phyloP scores from a whole-genome alignment of 2,113 vertebrate genomes.

The Cinclus cinclus region DNA sequence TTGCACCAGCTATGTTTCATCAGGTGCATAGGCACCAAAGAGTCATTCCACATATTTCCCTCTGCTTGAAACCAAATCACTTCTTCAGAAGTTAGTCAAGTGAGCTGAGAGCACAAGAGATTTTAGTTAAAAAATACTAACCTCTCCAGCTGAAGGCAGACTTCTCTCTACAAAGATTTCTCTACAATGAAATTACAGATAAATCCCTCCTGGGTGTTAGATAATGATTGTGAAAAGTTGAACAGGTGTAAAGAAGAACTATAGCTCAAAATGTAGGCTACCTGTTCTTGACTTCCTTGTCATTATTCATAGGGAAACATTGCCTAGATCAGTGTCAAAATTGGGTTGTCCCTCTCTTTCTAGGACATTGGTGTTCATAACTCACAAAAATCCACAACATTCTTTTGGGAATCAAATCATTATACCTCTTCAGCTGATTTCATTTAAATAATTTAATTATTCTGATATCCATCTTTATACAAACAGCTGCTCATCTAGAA shows the following conservation, averaged over 20 bases:
- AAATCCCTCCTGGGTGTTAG: not conserved
- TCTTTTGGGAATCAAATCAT: not conserved
- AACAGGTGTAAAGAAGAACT: not conserved
- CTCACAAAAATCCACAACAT: fast-evolving
- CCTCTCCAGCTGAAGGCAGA: not conserved
- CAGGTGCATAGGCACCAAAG: not conserved
- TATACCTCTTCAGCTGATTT: not conserved
- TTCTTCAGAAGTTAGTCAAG: not conserved
- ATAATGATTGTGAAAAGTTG: not conserved
- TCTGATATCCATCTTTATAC: not conserved
- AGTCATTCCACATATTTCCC: not conserved
- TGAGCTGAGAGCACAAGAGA: not conserved
- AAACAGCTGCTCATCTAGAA: not conserved
- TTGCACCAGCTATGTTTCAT: not conserved
- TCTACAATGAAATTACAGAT: not conserved
- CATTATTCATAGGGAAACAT: not conserved
- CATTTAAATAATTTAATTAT: not conserved
- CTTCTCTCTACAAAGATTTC: not conserved
- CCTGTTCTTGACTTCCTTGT: not conserved
- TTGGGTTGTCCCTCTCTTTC: not conserved
- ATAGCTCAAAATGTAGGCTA: not conserved
- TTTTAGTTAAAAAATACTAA: not conserved
- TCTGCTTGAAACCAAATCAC: not conserved
- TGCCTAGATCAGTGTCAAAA: not conserved
- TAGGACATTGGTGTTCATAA: not conserved